Percentiles rank a stretch among this genome's conserved stretches.
Conservation (phyloP, 2,797 vertebrate species). For the Chlorospingus semifuscus region DNA sequence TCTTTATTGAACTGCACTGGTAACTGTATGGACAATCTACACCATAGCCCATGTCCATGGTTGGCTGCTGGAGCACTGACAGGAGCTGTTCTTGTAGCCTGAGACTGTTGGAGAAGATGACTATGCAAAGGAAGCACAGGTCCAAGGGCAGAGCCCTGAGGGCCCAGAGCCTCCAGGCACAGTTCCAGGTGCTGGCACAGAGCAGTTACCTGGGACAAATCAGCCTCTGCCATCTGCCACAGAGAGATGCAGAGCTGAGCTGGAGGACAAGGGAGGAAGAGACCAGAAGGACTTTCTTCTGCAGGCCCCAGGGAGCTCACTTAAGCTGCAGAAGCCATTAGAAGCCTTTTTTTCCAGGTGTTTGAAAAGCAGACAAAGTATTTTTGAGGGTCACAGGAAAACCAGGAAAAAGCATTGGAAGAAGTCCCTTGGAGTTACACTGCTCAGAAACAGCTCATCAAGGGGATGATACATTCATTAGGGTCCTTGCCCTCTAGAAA, state of each 20-base stretch:
- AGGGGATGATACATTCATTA: neutral
- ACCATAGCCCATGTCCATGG: accelerated
- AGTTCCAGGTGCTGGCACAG: slow-evolving; percentile 22
- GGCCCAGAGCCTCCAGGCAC: neutral
- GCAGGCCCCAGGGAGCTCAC: neutral
- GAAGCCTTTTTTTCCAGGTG: neutral
- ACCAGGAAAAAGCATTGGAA: neutral
- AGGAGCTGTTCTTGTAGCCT: neutral
- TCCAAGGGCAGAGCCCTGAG: slow-evolving; percentile 7
- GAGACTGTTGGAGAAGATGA: neutral
- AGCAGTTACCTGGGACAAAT: slow-evolving; percentile 5
- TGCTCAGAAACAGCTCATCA: neutral
- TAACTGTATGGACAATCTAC: neutral
- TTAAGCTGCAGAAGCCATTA: neutral
- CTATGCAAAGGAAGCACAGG: neutral
- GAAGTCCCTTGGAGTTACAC: neutral
- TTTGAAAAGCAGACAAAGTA: neutral
- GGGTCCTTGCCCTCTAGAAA: neutral
- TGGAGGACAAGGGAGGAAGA: neutral
- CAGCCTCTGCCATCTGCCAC: slow-evolving; percentile 39
- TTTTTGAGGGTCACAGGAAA: neutral
- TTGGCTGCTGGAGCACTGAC: neutral
- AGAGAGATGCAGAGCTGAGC: slow-evolving; percentile 4
- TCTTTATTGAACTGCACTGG: neutral
- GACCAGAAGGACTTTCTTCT: slow-evolving; percentile 6